phyloP scores from a whole-genome alignment of 1,140 invertebrate genomes.

The Euwallacea similis region DNA sequence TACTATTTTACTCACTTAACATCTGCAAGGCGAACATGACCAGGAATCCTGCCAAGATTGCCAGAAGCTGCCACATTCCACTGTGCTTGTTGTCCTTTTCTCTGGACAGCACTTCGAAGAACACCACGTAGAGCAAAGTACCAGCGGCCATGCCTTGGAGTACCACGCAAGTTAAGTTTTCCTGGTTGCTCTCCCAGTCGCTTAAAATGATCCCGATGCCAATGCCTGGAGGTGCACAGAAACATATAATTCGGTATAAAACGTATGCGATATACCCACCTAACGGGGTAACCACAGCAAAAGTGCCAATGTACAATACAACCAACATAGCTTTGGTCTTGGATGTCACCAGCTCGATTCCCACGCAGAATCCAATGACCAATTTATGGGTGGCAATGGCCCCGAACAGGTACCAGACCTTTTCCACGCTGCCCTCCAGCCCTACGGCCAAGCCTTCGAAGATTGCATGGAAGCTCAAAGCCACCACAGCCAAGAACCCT shows the following conservation, averaged over 20 bases:
- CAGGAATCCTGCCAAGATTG: conserved; percentile 73
- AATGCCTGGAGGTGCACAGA: conserved; percentile 55
- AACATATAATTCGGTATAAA: not conserved
- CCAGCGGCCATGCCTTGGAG: conserved; percentile 85
- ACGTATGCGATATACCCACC: conserved; percentile 52
- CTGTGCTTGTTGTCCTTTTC: conserved; percentile 68
- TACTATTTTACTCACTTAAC: conserved; percentile 65
- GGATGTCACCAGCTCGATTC: conserved; percentile 73
- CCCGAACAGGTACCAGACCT: conserved; percentile 71
- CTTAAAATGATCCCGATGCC: conserved; percentile 69
- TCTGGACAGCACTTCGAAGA: conserved; percentile 85
- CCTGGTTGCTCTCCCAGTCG: conserved; percentile 60
- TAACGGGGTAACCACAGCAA: conserved; percentile 78
- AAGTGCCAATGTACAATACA: conserved; percentile 72
- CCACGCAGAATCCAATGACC: conserved; percentile 86
- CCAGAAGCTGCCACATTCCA: conserved; percentile 70
- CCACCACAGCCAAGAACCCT: conserved; percentile 69
- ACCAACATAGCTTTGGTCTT: conserved; percentile 64
- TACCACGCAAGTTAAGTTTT: conserved; percentile 65
- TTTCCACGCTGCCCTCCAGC: conserved; percentile 64
- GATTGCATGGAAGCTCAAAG: conserved; percentile 78
- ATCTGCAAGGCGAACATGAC: conserved; percentile 77
- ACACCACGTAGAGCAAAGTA: conserved; percentile 86
- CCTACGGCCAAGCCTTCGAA: conserved; percentile 84
- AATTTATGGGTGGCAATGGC: conserved; percentile 88